A percentile compares a stretch with the other conserved stretches of the same genome.
Evolutionary conservation across 2,113 vertebrate species (phyloP).

Genomic region (Nycticryphes semicollaris): DNA sequence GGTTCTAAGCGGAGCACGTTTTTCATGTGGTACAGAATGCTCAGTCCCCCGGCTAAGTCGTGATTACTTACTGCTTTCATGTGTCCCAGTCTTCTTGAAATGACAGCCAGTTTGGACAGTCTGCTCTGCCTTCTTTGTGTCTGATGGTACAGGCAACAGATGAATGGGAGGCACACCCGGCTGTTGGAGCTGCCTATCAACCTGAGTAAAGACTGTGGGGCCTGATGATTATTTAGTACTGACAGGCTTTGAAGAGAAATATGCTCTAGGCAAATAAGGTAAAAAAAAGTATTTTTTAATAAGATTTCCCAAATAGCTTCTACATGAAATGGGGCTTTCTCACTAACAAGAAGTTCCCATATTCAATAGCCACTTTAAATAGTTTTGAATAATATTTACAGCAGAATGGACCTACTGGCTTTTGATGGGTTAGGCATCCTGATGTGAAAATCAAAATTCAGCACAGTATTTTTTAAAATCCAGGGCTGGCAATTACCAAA

Average conservation of each 20-base stretch:
- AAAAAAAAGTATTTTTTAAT: neutral
- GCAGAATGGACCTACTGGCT: neutral
- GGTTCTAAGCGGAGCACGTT: neutral
- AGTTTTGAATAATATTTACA: neutral
- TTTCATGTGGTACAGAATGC: constrained; percentile 14
- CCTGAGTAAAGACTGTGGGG: neutral
- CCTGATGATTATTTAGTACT: constrained; percentile 27
- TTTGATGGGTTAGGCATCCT: neutral
- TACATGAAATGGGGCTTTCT: neutral
- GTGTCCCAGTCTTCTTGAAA: constrained; percentile 30
- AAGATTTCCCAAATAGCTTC: neutral
- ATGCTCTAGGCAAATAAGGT: neutral
- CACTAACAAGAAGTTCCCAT: neutral
- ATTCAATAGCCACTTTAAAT: neutral
- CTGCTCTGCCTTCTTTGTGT: neutral
- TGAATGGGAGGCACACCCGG: neutral
- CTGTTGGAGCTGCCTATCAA: constrained; percentile 8
- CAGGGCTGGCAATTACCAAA: neutral
- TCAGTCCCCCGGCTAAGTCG: neutral
- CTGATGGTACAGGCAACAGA: constrained; percentile 12
- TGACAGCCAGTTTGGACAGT: constrained; percentile 15
- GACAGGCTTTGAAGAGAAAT: neutral
- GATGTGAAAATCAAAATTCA: neutral
- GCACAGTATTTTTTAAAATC: neutral
- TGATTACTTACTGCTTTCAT: constrained; percentile 46